Conservation (phyloP, 2,888 invertebrate species). For the Cenopis cana region DNA sequence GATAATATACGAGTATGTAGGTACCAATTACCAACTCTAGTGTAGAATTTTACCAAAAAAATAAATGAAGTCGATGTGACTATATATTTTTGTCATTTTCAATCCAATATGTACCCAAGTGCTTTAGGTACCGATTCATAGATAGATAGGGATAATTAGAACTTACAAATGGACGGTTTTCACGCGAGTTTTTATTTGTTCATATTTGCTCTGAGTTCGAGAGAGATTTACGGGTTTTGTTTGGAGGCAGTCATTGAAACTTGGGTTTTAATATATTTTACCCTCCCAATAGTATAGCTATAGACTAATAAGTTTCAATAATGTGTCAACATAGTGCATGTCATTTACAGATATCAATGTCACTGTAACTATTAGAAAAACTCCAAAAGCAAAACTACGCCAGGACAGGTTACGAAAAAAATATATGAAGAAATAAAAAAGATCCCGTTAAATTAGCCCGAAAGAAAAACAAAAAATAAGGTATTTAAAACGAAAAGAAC, state of each 20-base stretch:
- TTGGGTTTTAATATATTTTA: too few relatives aligned
- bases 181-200: too few relatives aligned
- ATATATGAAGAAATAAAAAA: constrained; percentile 37
- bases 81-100: not conserved
- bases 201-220: too few relatives aligned
- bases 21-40: not conserved
- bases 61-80: not conserved
- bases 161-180: too few relatives aligned
- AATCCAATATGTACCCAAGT: not conserved
- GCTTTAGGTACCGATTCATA: too few relatives aligned
- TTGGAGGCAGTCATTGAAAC: too few relatives aligned
- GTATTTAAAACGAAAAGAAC: constrained; percentile 12
- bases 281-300: too few relatives aligned
- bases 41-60: not conserved
- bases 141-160: too few relatives aligned
- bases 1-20: too few relatives aligned
- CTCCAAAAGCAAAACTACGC: constrained; percentile 42
- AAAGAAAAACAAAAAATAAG: constrained; percentile 19
- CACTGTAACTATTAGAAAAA: constrained; percentile 38
- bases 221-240: too few relatives aligned
- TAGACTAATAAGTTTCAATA: too few relatives aligned
- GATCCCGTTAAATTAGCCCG: constrained; percentile 27
- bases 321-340: too few relatives aligned
- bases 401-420: constrained; percentile 34
- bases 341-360: constrained; percentile 31